Conservation (phyloP, 2,888 invertebrate species). For the Anoncus sp. region DNA sequence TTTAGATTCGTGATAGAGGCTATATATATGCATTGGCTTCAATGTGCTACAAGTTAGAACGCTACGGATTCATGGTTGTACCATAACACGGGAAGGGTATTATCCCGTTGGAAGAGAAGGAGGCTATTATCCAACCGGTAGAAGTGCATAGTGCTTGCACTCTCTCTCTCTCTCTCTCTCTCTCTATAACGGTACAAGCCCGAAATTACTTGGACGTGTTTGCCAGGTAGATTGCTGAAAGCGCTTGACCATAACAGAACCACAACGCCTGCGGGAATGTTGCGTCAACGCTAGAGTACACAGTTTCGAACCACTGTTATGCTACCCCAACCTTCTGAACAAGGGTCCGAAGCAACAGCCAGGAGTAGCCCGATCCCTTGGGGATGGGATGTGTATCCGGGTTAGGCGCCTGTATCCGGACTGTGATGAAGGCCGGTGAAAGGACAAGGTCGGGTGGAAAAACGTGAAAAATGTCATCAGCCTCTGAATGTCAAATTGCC, state of each 20-base stretch:
- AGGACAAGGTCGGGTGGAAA: conserved; percentile 69
- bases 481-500: conserved; percentile 10
- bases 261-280: conserved; percentile 53
- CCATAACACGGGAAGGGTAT: conserved; percentile 4
- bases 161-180: too few relatives aligned
- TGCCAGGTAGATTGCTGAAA: conserved; percentile 46
- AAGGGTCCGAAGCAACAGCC: conserved; percentile 7
- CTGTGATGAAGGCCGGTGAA: conserved; percentile 61
- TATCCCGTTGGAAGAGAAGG: neutral
- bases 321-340: neutral
- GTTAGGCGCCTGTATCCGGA: conserved; percentile 3
- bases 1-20: neutral
- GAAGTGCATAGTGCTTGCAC: neutral
- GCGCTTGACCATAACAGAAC: conserved; percentile 46
- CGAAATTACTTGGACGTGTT: conserved; percentile 59
- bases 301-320: conserved; percentile 47
- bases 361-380: neutral
- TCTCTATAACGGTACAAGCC: neutral
- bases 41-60: neutral
- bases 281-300: conserved; percentile 42
- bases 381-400: too few relatives aligned
- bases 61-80: neutral
- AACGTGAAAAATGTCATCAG: neutral
- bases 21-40: neutral
- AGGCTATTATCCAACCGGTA: neutral